Evolutionary conservation across 1,140 invertebrate species (phyloP), one percentile per base, ranked within the genome.

Genomic region (Geopemphigus sp.): DNA sequence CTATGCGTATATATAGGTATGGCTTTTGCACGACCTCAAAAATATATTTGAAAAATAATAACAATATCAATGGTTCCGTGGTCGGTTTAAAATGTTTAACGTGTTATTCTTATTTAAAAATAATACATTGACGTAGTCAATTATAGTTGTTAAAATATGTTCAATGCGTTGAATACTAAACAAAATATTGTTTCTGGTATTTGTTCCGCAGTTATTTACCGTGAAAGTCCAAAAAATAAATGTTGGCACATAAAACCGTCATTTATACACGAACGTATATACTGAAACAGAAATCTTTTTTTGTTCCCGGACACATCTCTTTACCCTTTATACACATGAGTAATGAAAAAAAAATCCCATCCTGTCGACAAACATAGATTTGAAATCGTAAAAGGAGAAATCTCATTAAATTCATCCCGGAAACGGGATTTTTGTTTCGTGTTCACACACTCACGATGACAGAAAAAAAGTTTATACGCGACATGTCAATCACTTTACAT

Each of bases 321-420:
- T 22, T 47, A 2, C 17, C 12, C n/a, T 68, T 22, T 68, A 68
- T 10, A 24, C 39, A 47, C 17, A 68, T 68, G n/a, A 68, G 32
- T 66, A 47, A 68, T 47, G 19, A 45, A 24, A 68, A 64, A 63
- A 3, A 66, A 15, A 32, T 45, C n/a, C 47, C 39, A 17, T 47
- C 22, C 39, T 68, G 64, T 47, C 39, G 22, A 68, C n/a, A 47
- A 68, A 68, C 39, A 15, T 6, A 12, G n/a, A 68, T 68, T 68
- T 68, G 4, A 68, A 68, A 68, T 68, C 64, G 22, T 5, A 47
- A n/a, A 45, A 68, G 3, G 39, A 47, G 64, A 68, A 68, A 47
- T 68, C n/a, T 68, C 64, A 68, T 68, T 68, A 68, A 68, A 68
- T 68, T 68, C 14, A 24, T 68, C 39, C 47, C 32, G n/a, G 39